Evolutionary conservation across 2,797 vertebrate species (phyloP), one percentile per base, ranked within the genome.

Genomic region (Sebastes baramenuke): DNA sequence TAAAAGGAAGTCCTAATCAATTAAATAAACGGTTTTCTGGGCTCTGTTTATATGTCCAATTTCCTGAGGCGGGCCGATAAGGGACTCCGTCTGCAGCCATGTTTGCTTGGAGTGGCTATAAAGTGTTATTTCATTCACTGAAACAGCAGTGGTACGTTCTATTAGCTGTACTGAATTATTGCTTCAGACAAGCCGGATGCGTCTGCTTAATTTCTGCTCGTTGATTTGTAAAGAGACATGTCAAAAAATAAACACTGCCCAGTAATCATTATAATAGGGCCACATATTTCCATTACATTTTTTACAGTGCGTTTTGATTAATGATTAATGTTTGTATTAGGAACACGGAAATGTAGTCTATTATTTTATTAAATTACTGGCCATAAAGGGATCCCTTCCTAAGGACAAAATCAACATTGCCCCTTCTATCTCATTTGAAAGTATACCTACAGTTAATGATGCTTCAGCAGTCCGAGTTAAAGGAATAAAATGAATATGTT

Each of bases 1-100:
- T 16, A 59, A 79, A 74, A 74, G 81, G 82, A 81, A 77, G 60
- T 78, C 60, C n/a, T 83, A 68, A 88, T 87, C 77, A 88, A 89
- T 93, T 77, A 83, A 90, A 88, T 73, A 66, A 87, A 87, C 34
- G 2, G 6, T 67, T 70, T 85, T 62, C 78, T 59, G 65, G 52
- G 61, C 27, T 81, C 49, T 81, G 79, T 85, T 81, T 70, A 70
- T 42, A 46, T 78, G 55, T 84, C 55, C 16, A 79, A 64, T 88
- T 87, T 87, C 85, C 86, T 78, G 79, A 61, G 24, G 30, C 2
- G 2, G n/a, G 24, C 32, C 2, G 78, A 87, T 89, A 87, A 71
- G 42, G 30, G 79, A 14, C 75, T 79, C 62, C 22, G 62, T 75
- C 59, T 71, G 72, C 75, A 52, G 72, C 20, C 46, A 52, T 81